Base-by-base conservation (phyloP, 37 sponge, comb jelly and placozoan genomes). In the Halisarca cf. caerulea region DNA sequence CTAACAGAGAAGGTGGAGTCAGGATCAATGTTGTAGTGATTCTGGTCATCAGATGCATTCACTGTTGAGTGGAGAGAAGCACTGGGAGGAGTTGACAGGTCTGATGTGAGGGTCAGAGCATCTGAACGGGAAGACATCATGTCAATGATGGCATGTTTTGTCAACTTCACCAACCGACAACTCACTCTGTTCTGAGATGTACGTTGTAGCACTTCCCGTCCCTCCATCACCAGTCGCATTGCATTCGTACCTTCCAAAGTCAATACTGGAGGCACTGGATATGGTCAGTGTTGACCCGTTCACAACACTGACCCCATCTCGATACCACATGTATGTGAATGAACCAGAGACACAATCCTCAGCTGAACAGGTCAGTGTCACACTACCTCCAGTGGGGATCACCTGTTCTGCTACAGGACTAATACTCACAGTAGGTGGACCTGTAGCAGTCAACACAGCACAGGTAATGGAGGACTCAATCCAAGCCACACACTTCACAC, bases 181-280 rank as follows among this genome's bases (percentile, higher is more conserved):
- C 73, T 71, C 41, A 71, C 73, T 30, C 40, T 21, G 5, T 37
- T 71, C 73, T 9, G 32, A 30, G 73, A 71, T 30, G 37, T 33
- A 71, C 3, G 73, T 37, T 17, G 40, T 37, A 71, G 41, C 73
- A 38, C 21, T 38, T 21, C 37, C 73, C 8, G 40, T 71, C 5
- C 73, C 73, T 30, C 21, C 40, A 6, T 37, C 41, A 71, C 64
- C 64, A 24, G 83, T 83, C 35, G 68, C 83, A 25, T 61, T 42
- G 43, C 83, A 83, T 8, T 34, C 39, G 83, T 83, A 83, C 44
- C 2, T 3, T 33, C 83, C 83, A 42, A 83, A 68, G 53, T 83
- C 71, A 43, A 18, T 44, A 5, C 62, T 47, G n/a, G 71, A 44
- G 3, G 68, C 28, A 44, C 24, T 42, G 28, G 35, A 62, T 17